Percentiles rank a stretch among this genome's conserved stretches.
These are phyloP conservation scores for Natator depressus DNA, from an alignment of 2,113 vertebrate species.

Conservation along the genomic window DNA sequence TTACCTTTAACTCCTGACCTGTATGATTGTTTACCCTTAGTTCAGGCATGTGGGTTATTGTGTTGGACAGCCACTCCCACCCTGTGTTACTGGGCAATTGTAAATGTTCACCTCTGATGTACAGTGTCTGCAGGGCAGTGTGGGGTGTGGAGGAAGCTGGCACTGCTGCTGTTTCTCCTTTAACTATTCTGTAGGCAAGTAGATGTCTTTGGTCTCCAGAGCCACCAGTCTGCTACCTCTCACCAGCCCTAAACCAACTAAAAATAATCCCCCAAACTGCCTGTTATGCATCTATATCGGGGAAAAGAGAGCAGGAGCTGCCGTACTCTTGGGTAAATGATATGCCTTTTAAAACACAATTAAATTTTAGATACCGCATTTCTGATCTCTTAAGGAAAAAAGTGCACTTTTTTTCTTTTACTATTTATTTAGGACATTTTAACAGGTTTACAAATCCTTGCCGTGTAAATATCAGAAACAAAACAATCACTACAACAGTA, in stretches of 20 bases:
- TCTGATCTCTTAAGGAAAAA: constrained; percentile 21
- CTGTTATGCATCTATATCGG: neutral
- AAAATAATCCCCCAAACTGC: neutral
- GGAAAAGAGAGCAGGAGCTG: neutral
- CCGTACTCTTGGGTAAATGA: neutral
- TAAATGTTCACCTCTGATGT: neutral
- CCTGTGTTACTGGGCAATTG: neutral
- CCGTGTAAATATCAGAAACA: neutral
- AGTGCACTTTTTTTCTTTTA: neutral
- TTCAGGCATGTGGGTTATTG: neutral
- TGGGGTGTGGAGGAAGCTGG: neutral
- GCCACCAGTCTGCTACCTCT: neutral
- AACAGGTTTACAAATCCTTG: neutral
- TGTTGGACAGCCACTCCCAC: neutral
- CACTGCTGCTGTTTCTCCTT: neutral
- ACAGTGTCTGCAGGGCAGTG: neutral
- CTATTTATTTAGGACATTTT: neutral
- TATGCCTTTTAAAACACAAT: constrained; percentile 53
- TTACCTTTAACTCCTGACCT: neutral
- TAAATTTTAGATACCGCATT: constrained; percentile 68
- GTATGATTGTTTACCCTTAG: neutral
- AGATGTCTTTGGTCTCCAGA: neutral
- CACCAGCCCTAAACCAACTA: neutral
- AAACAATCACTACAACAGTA: neutral
- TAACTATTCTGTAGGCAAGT: neutral